Base-by-base conservation (phyloP, 2,888 invertebrate genomes). In the Gonocerus acuteangulatus region DNA sequence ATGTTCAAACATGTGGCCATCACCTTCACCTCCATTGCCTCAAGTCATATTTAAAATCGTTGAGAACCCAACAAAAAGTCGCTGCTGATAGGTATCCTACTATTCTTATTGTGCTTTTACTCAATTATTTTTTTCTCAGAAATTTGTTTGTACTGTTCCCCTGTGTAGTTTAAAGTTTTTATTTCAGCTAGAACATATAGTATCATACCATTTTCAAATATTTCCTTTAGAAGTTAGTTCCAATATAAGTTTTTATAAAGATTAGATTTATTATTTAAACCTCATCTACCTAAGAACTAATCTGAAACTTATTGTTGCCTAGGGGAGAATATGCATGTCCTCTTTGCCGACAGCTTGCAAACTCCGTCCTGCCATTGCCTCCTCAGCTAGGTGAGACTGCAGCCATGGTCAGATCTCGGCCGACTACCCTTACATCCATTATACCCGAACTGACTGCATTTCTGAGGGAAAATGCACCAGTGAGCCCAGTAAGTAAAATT, bases 1-100 rank as follows among this genome's bases (percentile, higher is more conserved):
- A 91, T 75, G 89, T 93, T 57, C 89, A 90, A 75, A 91, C 95
- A 1, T 97, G 97, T 78, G 96, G 97, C 0, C 99, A 99, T 77
- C 92, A 94, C 76, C 82, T 97, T 62, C 97, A 99, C 77, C 80
- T 95, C 70, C 89, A 90, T 73, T 99, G 99, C 75, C 84, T 95
- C 71, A 86, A 87, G 72, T 85, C 92, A 0, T 99, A 97, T 78
- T 79, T 95, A 70, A 83, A 86, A 70, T 89, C 95, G 32, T 79
- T 96, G 65, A 81, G 85, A 69, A 84, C 84, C 65, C 86, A 87
- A 67, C 87, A 88, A 73, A 79, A 89, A 27, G 83, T 90, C 51
- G 82, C 83, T 62, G 80, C 82, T 21, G 86, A 87, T 70, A 81
- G 78, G 78, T 82, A 78, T n/a, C n/a, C n/a, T n/a, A 73, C 45